These are phyloP conservation scores for Paracyclopina nana DNA, from an alignment of 1,140 invertebrate genomes.

Conservation along the genomic window DNA sequence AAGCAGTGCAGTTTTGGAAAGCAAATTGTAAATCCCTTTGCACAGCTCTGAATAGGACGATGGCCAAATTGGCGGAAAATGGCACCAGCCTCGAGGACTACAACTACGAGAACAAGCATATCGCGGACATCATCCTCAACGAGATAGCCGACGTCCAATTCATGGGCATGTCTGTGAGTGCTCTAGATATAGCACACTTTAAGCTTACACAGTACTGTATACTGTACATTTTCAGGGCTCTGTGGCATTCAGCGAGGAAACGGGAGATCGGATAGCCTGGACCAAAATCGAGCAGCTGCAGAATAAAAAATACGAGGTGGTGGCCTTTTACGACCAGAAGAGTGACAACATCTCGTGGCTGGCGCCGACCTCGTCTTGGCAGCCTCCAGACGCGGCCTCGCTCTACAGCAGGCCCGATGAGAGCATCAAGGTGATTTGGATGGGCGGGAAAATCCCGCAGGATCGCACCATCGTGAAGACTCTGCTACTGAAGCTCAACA, in stretches of 20 bases:
- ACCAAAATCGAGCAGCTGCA: constrained; percentile 95
- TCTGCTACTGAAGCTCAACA: constrained; percentile 59
- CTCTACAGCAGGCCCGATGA: background rate
- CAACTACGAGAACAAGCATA: constrained; percentile 86
- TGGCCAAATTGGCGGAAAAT: constrained; percentile 53
- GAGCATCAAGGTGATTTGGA: background rate
- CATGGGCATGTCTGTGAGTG: constrained; percentile 81
- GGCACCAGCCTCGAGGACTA: constrained; percentile 79
- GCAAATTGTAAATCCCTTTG: constrained; percentile 21
- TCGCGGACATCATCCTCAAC: constrained; percentile 82
- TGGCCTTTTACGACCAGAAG: constrained; percentile 92
- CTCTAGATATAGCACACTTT: constrained; percentile 3
- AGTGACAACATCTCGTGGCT: constrained; percentile 86
- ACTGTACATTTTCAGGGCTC: constrained; percentile 43
- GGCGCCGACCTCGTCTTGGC: constrained; percentile 29
- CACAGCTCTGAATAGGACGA: constrained; percentile 85
- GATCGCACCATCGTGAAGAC: constrained; percentile 73
- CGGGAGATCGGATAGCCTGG: constrained; percentile 93
- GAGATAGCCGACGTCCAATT: constrained; percentile 95
- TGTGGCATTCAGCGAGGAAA: constrained; percentile 75
- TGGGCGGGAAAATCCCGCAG: constrained; percentile 59
- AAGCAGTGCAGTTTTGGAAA: constrained; percentile 1
- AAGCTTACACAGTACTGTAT: background rate
- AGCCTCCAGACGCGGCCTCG: no score
- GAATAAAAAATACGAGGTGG: constrained; percentile 75